Percentiles rank a stretch among this genome's conserved stretches.
Conservation (phyloP, 2,888 invertebrate species). For the Spialia ferax region DNA sequence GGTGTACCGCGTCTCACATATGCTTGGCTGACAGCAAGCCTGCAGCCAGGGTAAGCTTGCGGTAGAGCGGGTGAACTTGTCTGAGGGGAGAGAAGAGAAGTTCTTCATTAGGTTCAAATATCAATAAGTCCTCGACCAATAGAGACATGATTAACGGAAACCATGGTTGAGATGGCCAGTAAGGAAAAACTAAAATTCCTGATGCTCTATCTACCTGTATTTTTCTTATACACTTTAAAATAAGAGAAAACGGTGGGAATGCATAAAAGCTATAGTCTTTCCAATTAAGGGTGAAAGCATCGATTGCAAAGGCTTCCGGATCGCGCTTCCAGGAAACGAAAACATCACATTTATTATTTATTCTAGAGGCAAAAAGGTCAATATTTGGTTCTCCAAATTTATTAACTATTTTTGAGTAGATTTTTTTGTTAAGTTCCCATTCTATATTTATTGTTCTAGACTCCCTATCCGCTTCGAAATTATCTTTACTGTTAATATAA, state of each 20-base stretch:
- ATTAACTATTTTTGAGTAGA: not conserved
- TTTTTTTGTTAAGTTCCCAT: not conserved
- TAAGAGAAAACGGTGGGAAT: not conserved
- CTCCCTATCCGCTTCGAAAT: not conserved
- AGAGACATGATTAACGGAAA: not conserved
- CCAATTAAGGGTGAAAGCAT: not conserved
- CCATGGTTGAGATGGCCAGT: constrained; percentile 2
- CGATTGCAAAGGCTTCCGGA: not conserved
- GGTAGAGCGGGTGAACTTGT: not conserved
- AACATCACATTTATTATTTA: not conserved
- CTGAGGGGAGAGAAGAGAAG: not conserved
- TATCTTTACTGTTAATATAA: not conserved
- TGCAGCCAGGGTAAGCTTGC: not conserved
- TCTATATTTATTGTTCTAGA: constrained; percentile 1
- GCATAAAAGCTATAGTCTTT: not conserved
- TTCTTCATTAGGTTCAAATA: not conserved
- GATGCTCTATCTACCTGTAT: constrained; percentile 1
- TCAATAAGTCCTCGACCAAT: not conserved
- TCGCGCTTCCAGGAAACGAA: not conserved
- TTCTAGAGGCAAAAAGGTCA: not conserved
- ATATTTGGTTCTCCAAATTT: not conserved
- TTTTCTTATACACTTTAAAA: not conserved
- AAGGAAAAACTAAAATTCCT: not conserved
- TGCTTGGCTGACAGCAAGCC: not conserved
- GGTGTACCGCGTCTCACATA: not conserved